Conservation (phyloP, 2,888 invertebrate genomes). For the Thymelicus acteon region DNA sequence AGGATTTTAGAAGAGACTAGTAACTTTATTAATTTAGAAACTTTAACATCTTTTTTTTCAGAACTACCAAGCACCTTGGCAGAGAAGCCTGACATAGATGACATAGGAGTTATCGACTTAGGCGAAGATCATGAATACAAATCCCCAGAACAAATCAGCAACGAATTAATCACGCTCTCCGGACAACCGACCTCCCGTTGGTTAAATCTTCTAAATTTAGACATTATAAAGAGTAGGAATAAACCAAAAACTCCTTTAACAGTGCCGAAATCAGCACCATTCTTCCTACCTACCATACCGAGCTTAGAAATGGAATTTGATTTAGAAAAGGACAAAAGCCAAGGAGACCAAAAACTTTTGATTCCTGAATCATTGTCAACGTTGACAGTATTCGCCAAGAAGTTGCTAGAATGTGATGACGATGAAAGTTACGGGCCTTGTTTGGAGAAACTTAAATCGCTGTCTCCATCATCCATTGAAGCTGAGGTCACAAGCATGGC, state of each 20-base stretch:
- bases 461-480: constrained; percentile 94
- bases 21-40: too few relatives aligned
- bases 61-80: constrained; percentile 76
- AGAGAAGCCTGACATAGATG: constrained; percentile 75
- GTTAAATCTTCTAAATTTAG: constrained; percentile 95
- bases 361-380: constrained; percentile 86
- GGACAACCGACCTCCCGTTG: constrained; percentile 94
- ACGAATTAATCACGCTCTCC: constrained; percentile 93
- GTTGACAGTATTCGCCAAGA: constrained; percentile 88
- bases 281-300: constrained; percentile 96
- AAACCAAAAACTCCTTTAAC: constrained; percentile 94
- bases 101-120: constrained; percentile 68
- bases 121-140: constrained; percentile 84
- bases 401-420: constrained; percentile 80
- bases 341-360: constrained; percentile 79
- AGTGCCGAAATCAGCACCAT: constrained; percentile 95
- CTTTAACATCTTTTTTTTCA: constrained; percentile 44
- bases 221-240: constrained; percentile 94
- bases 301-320: constrained; percentile 94
- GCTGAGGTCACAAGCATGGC: constrained; percentile 93
- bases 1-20: too few relatives aligned
- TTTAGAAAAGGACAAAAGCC: constrained; percentile 76
- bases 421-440: constrained; percentile 82
- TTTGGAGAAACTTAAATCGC: constrained; percentile 86
- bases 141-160: constrained; percentile 90